phyloP scores from a whole-genome alignment of 2,797 vertebrate species.

The Protonibea diacanthus region DNA sequence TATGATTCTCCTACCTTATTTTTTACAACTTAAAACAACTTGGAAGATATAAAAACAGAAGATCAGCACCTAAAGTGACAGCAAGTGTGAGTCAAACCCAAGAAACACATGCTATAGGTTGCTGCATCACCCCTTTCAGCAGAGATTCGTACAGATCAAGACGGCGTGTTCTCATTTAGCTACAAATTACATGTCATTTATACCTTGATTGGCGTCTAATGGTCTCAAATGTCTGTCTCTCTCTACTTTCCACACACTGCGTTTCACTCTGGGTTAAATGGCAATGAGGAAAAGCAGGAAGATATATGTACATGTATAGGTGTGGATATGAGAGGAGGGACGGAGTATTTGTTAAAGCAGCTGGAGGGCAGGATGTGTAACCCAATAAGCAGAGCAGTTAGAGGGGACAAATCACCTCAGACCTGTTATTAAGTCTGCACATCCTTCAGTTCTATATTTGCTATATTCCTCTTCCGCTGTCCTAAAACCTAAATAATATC shows the following conservation, averaged over 20 bases:
- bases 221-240: neutral
- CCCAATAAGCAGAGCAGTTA: constrained; percentile 54
- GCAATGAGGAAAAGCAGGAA: neutral
- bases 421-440: constrained; percentile 6
- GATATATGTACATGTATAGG: neutral
- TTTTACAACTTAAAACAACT: neutral
- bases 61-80: neutral
- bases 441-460: neutral
- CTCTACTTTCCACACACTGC: neutral
- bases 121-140: neutral
- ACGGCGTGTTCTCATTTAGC: constrained; percentile 2
- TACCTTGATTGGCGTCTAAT: constrained; percentile 2
- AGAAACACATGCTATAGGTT: neutral
- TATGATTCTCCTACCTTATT: no score
- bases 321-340: neutral
- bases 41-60: neutral
- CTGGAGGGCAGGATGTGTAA: constrained; percentile 59
- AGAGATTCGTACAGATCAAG: neutral
- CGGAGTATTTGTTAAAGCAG: constrained; percentile 22
- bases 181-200: neutral
- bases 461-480: neutral
- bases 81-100: neutral
- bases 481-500: neutral
- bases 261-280: neutral
- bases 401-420: constrained; percentile 41